Evolutionary conservation across 2,113 vertebrate genomes (phyloP).

Genomic region (Vimba vimba): DNA sequence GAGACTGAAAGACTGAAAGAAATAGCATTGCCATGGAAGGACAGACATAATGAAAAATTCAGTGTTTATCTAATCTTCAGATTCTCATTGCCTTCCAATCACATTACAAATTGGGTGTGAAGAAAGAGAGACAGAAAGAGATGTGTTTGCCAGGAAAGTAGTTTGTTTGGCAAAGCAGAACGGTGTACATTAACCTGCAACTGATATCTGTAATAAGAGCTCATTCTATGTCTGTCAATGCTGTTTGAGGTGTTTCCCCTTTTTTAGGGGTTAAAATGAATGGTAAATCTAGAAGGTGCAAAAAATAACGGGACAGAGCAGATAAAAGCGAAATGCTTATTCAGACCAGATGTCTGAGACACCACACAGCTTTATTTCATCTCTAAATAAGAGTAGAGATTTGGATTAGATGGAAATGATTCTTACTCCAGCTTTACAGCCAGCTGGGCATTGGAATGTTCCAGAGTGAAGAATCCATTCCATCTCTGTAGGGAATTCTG

Average conservation of each 20-base stretch:
- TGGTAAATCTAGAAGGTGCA: not conserved
- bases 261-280: not conserved
- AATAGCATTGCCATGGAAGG: not conserved
- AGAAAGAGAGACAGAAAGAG: not conserved
- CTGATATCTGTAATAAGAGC: not conserved
- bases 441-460: constrained; percentile 5
- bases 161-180: not conserved
- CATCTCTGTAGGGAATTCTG: constrained; percentile 18
- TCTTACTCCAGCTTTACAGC: not conserved
- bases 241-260: not conserved
- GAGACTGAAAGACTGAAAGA: not conserved
- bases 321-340: not conserved
- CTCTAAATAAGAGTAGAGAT: not conserved
- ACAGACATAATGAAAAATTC: not conserved
- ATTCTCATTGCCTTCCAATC: not conserved
- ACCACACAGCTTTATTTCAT: not conserved
- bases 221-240: not conserved
- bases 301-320: not conserved
- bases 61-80: not conserved
- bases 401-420: not conserved
- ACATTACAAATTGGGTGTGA: not conserved
- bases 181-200: not conserved
- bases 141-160: constrained; percentile 9
- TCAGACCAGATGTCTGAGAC: not conserved
- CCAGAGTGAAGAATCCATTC: constrained; percentile 14